Conservation (phyloP, 2,888 invertebrate genomes). For the Anticlea derivata region DNA sequence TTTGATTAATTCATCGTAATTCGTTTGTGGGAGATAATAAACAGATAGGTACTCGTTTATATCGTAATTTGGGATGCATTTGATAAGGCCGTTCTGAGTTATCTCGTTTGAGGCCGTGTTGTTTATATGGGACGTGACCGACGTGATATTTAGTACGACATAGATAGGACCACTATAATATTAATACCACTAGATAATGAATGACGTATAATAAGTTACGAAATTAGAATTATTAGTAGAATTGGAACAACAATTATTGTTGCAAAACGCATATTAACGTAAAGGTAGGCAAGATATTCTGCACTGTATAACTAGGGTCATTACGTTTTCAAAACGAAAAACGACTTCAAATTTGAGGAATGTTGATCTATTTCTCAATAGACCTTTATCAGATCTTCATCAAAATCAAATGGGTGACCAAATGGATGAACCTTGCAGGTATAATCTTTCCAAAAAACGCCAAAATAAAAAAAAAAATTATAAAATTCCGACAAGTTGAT, state of each 20-base stretch:
- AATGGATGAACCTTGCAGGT: too few relatives aligned
- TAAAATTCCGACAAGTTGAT: too few relatives aligned
- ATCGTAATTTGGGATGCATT: conserved; percentile 29
- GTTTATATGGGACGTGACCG: conserved; percentile 31
- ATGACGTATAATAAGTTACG: conserved; percentile 5
- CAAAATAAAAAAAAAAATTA: too few relatives aligned
- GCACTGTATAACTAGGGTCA: too few relatives aligned
- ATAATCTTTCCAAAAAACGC: too few relatives aligned
- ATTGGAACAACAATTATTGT: neutral
- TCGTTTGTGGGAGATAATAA: neutral
- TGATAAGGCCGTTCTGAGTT: conserved; percentile 22
- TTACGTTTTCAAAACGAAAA: too few relatives aligned
- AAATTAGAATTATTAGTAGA: neutral
- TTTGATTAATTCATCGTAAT: conserved; percentile 3
- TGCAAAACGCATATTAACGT: neutral
- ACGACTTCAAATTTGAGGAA: too few relatives aligned
- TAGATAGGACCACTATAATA: conserved; percentile 10
- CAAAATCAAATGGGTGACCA: too few relatives aligned
- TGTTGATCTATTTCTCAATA: too few relatives aligned
- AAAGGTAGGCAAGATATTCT: too few relatives aligned
- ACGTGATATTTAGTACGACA: conserved; percentile 23
- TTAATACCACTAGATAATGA: too few relatives aligned
- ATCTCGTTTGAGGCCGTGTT: conserved; percentile 23
- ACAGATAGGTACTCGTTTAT: neutral
- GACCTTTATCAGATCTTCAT: too few relatives aligned